Percentiles rank a stretch among this genome's conserved stretches.
Evolutionary conservation across 2,113 vertebrate genomes (phyloP).

Genomic region (Caretta caretta): DNA sequence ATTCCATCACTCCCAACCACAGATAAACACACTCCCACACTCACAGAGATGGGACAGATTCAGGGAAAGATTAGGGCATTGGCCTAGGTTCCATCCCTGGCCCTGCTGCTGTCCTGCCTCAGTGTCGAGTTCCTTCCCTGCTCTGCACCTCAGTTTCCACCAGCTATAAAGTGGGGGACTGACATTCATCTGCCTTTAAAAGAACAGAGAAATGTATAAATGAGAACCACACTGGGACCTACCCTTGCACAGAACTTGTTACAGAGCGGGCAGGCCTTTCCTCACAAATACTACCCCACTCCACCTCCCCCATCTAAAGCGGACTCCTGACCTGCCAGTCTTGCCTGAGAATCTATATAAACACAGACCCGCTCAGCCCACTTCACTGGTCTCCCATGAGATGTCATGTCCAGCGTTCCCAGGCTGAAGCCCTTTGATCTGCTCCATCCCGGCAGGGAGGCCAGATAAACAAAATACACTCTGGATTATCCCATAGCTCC

Average conservation of each 20-base stretch:
- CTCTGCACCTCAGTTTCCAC: background rate
- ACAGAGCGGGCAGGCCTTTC: rapidly evolving
- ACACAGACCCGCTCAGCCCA: background rate
- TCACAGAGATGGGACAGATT: background rate
- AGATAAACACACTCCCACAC: background rate
- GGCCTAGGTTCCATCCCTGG: rapidly evolving
- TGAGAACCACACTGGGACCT: background rate
- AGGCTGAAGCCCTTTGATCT: rapidly evolving
- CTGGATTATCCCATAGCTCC: rapidly evolving
- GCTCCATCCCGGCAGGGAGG: background rate
- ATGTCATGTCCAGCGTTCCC: background rate
- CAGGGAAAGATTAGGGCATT: background rate
- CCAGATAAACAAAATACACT: background rate
- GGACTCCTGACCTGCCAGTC: rapidly evolving
- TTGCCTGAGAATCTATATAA: rapidly evolving
- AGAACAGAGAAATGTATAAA: too few species aligned
- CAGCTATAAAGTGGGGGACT: background rate
- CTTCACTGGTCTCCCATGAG: background rate
- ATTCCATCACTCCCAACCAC: background rate
- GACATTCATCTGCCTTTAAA: background rate
- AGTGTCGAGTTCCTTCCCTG: background rate
- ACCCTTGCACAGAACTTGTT: rapidly evolving
- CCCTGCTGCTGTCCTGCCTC: background rate
- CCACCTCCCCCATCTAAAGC: rapidly evolving
- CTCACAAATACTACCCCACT: rapidly evolving